These are phyloP conservation scores for Drosophila baimaii DNA, from an alignment of 1,140 invertebrate species.

Conservation along the genomic window DNA sequence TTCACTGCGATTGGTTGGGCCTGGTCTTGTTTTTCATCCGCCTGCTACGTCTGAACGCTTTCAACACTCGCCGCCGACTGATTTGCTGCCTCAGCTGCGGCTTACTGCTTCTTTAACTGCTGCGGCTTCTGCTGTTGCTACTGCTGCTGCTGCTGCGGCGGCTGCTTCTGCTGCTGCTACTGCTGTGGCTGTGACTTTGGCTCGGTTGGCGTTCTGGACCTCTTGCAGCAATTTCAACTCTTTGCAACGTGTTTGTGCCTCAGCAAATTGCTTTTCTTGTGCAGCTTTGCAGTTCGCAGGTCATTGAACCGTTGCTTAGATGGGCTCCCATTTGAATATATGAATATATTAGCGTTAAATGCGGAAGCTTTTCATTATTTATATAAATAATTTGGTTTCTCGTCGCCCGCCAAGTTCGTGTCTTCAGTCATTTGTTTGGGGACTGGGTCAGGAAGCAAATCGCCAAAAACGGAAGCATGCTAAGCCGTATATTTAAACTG, in stretches of 20 bases:
- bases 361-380: constrained; percentile 48
- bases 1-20: constrained; percentile 15
- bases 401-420: constrained; percentile 65
- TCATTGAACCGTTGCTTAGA: constrained; percentile 68
- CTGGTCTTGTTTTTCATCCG: constrained; percentile 36
- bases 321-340: constrained; percentile 51
- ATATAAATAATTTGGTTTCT: constrained; percentile 3
- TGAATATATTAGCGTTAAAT: constrained; percentile 54
- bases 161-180: constrained; percentile 16
- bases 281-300: constrained; percentile 51
- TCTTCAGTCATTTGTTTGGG: constrained; percentile 67
- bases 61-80: constrained; percentile 80
- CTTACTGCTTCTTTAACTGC: constrained; percentile 41
- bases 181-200: constrained; percentile 6
- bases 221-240: constrained; percentile 44
- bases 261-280: constrained; percentile 68
- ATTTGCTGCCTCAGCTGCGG: constrained; percentile 51
- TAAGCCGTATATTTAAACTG: constrained; percentile 35
- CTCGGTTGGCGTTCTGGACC: constrained; percentile 44
- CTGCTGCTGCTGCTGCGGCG: constrained; percentile 18
- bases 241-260: constrained; percentile 64
- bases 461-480: constrained; percentile 60
- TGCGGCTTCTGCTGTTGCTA: constrained; percentile 8
- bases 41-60: constrained; percentile 76
- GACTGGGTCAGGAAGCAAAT: constrained; percentile 66